A percentile compares a stretch with the other conserved stretches of the same genome.
phyloP scores from a whole-genome alignment of 2,113 vertebrate species.

The Labeo rohita region DNA sequence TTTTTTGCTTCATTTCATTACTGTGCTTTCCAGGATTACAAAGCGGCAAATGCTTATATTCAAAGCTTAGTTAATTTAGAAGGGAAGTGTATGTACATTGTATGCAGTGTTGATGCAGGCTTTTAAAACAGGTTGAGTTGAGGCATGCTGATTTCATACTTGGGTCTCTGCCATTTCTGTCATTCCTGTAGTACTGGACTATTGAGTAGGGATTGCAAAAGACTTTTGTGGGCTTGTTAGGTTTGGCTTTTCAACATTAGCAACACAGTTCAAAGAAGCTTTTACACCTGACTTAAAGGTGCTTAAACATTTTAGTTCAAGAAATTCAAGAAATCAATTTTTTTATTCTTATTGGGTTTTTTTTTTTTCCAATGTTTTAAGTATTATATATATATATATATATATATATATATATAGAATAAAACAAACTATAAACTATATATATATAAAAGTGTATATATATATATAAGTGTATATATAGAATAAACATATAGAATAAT shows the following conservation, averaged over 20 bases:
- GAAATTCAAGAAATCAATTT: neutral
- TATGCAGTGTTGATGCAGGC: neutral
- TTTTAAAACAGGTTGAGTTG: neutral
- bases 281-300: neutral
- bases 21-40: neutral
- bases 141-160: neutral
- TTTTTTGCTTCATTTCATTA: neutral
- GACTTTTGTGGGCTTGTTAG: neutral
- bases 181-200: neutral
- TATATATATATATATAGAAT: too few species aligned
- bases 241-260: neutral
- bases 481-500: too few species aligned
- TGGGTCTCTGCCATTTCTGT: neutral
- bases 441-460: too few species aligned
- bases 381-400: too few species aligned
- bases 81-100: neutral
- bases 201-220: neutral
- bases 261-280: neutral
- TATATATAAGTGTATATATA: too few species aligned
- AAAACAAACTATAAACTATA: too few species aligned
- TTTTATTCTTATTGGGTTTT: too few species aligned
- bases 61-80: neutral
- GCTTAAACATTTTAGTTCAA: neutral
- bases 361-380: too few species aligned
- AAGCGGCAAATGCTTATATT: neutral